phyloP scores from a whole-genome alignment of 2,797 vertebrate genomes.

The Enteromius radiatus region DNA sequence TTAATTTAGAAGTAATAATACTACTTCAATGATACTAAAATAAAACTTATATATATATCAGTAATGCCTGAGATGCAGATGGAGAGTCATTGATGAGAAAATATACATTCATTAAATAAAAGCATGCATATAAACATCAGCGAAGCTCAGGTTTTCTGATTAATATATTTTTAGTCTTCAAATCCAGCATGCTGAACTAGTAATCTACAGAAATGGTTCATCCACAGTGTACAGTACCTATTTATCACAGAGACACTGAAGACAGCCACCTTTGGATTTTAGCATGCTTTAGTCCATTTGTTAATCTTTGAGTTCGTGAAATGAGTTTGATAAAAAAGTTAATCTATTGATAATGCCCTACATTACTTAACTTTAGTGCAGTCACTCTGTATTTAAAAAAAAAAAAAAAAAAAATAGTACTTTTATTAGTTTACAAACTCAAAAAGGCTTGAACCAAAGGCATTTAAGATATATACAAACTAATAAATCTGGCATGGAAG shows the following conservation, averaged over 20 bases:
- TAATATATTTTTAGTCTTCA: constrained; percentile 19
- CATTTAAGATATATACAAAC: constrained; percentile 29
- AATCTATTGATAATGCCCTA: constrained; percentile 14
- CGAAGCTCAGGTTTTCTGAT: background rate
- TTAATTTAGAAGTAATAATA: background rate
- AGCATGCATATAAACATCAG: constrained; percentile 24
- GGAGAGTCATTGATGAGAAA: background rate
- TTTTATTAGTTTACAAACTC: background rate
- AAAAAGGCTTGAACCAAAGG: constrained; percentile 7
- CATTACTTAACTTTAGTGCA: background rate
- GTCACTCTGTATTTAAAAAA: background rate
- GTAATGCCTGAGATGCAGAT: background rate
- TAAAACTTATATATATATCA: background rate
- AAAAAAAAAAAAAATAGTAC: background rate
- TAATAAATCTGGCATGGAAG: background rate
- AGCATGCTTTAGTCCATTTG: constrained; percentile 34
- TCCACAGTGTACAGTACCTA: constrained; percentile 35
- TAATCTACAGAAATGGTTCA: constrained; percentile 39
- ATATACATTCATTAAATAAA: background rate
- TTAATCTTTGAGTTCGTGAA: constrained; percentile 11
- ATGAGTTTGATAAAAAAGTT: background rate
- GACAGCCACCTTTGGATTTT: constrained; percentile 48
- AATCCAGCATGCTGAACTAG: constrained; percentile 23
- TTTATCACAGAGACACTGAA: constrained; percentile 11
- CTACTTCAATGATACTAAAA: background rate